Evolutionary conservation across 2,888 invertebrate genomes (phyloP).

Genomic region (Ferrisia virgata): DNA sequence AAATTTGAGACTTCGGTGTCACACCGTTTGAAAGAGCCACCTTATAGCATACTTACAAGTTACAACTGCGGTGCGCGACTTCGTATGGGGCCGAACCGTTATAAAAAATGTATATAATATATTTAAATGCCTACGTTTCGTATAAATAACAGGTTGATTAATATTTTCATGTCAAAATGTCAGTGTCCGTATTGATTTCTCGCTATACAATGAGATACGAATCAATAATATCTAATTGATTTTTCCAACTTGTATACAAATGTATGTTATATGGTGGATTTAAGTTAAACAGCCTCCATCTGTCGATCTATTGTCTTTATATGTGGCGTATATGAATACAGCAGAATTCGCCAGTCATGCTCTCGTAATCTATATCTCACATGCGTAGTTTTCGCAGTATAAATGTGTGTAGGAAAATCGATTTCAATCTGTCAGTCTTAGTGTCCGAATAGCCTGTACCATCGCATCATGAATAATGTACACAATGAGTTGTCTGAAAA

Average conservation of each 20-base stretch:
- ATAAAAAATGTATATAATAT: too few relatives aligned
- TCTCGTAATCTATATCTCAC: background rate
- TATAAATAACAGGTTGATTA: conserved; percentile 3
- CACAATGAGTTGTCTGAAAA: background rate
- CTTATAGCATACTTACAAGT: background rate
- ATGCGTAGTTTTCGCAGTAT: background rate
- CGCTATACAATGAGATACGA: conserved; percentile 5
- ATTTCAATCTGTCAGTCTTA: background rate
- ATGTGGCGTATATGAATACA: too few relatives aligned
- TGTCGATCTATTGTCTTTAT: background rate
- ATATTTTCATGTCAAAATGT: conserved; percentile 20
- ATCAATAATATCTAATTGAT: conserved; percentile 28
- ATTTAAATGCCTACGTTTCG: background rate
- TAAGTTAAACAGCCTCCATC: background rate
- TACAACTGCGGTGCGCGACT: background rate
- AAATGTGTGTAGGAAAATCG: background rate
- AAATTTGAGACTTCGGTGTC: background rate
- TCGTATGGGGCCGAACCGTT: background rate
- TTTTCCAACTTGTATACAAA: background rate
- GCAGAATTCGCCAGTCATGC: background rate
- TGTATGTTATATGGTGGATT: too few relatives aligned
- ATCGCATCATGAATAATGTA: background rate
- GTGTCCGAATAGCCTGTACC: too few relatives aligned
- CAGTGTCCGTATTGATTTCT: conserved; percentile 19
- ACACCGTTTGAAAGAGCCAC: background rate